These are phyloP conservation scores for Neomorphus geoffroyi DNA, from an alignment of 2,797 vertebrate genomes.

Conservation along the genomic window DNA sequence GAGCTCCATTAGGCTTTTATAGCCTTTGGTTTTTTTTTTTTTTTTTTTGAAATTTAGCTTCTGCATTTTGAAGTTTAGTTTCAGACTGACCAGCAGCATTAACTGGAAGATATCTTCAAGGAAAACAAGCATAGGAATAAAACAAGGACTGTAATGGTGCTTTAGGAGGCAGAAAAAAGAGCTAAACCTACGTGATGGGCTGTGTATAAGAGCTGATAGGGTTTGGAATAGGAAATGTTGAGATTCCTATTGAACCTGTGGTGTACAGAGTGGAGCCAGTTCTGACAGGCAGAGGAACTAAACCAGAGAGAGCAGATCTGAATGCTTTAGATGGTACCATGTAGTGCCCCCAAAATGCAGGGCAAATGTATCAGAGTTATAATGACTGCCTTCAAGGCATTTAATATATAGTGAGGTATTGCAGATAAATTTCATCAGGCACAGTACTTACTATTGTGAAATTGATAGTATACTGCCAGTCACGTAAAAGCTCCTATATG, in stretches of 20 bases:
- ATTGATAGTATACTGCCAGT: background rate
- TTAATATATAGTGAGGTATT: background rate
- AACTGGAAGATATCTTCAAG: background rate
- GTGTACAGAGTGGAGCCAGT: background rate
- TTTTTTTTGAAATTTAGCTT: background rate
- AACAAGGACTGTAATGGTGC: background rate
- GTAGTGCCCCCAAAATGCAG: background rate
- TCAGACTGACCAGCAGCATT: background rate
- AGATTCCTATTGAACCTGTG: background rate
- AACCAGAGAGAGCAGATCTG: background rate
- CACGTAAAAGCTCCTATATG: background rate
- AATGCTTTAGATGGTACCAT: background rate
- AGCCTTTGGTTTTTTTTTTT: background rate
- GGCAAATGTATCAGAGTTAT: background rate
- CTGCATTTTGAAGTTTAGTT: background rate
- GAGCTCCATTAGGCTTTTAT: background rate
- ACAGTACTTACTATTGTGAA: background rate
- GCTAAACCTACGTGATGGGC: background rate
- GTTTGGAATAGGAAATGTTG: background rate
- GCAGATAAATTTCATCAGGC: background rate
- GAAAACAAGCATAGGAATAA: background rate
- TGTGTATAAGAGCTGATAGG: background rate
- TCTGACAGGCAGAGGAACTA: background rate
- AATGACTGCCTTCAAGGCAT: background rate
- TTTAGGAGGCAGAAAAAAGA: background rate